Conservation (phyloP, 2,888 invertebrate species). For the Elaeidobius kamerunicus region DNA sequence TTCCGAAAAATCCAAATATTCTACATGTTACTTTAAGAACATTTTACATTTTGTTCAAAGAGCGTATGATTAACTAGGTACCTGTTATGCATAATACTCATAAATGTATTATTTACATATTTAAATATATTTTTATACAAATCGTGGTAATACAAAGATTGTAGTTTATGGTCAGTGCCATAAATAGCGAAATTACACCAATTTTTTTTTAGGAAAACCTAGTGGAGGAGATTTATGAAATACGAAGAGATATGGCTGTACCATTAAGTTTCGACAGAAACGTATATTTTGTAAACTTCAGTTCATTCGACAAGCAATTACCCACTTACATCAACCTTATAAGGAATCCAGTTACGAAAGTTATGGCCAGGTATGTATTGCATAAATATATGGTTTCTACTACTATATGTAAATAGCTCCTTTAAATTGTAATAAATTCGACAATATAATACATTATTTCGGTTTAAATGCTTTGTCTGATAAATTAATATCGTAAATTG, state of each 20-base stretch:
- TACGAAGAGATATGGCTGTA: conserved; percentile 54
- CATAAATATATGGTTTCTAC: not conserved
- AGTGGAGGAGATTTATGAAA: conserved; percentile 52
- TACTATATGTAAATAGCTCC: not conserved
- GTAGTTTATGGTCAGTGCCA: not conserved
- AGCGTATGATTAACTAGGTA: too few species aligned
- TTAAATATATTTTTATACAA: too few species aligned
- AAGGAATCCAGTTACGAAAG: conserved; percentile 58
- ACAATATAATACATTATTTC: too few species aligned
- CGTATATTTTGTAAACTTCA: conserved; percentile 60
- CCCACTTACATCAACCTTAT: conserved; percentile 61
- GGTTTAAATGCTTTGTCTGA: too few species aligned
- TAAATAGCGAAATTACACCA: too few species aligned
- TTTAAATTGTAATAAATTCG: too few species aligned
- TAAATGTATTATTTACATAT: too few species aligned
- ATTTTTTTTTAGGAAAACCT: conserved; percentile 51
- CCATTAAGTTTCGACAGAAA: conserved; percentile 61
- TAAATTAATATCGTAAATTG: too few species aligned
- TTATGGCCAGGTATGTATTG: conserved; percentile 51
- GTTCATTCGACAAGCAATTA: conserved; percentile 54
- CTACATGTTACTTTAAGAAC: too few species aligned
- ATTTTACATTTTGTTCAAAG: too few species aligned
- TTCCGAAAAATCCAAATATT: too few species aligned
- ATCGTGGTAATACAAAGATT: not conserved
- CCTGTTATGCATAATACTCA: too few species aligned